Base-by-base conservation (phyloP, 2,888 invertebrate genomes). In the Podabrus alpinus region DNA sequence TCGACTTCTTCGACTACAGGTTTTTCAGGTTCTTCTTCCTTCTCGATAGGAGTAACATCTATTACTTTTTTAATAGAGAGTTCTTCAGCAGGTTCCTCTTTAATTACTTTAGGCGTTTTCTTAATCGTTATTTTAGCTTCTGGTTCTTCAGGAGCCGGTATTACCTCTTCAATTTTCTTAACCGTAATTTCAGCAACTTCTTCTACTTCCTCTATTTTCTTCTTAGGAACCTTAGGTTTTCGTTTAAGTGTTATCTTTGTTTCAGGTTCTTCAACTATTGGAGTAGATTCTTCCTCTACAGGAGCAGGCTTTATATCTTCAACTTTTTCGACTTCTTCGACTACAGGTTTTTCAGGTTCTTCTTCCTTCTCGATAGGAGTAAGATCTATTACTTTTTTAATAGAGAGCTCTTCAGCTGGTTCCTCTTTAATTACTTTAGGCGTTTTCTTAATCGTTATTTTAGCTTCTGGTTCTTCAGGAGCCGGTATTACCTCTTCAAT, bases 301-400 rank as follows among this genome's bases (percentile, higher is more conserved):
- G 13, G n/a, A 45, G 13, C n/a, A 45, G 45, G 45, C 7, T n/a
- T 45, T 1, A n/a, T 2, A n/a, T 45, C 45, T 45, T n/a, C 45
- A 17, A 17, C 15, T 29, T 29, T 5, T 10, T 10, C 25, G 11
- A 25, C 11, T 25, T 11, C 25, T 13, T 10, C 3, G 11, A 25
- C 13, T 1, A n/a, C 45, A n/a, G n/a, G 89, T 74, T 89, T 89
- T 2, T 84, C 85, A 68, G 86, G 87, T 77, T 89, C 87, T 73
- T 85, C 84, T 61, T 84, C 81, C 9, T 78, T 78, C 72, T 82
- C 83, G 79, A 83, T 80, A 78, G 9, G 80, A 78, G 72, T 82
- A 64, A 78, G 77, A 61, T 82, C 85, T 79, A 76, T 68, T 9
- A 75, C 71, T 67, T 80, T 75, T 68, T 82, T 79, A 79, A 86